Evolutionary conservation across 2,888 invertebrate species (phyloP), one percentile per base, ranked within the genome.

Genomic region (Stramonita haemastoma): DNA sequence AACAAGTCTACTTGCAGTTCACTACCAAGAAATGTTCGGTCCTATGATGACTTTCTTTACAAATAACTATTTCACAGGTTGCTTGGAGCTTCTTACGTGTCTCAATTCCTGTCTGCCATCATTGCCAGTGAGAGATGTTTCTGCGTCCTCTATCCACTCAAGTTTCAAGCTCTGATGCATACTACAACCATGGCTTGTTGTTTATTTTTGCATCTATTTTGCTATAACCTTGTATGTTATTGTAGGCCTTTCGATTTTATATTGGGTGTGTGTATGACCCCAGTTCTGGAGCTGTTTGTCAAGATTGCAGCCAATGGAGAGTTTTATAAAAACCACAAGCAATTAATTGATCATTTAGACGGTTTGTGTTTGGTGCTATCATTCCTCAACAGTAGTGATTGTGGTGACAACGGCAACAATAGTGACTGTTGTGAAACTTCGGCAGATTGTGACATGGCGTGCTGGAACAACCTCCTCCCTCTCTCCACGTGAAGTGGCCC

Each of bases 171-270:
- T 34, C 70, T 86, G 86, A 17, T 86, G 66, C 66, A 29, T 1
- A 86, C 86, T 22, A 70, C 8, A 60, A 86, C 86, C 6, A 86
- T 73, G 86, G 86, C 73, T 86, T 34, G 34, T 86, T 36, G 70
- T 86, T n/a, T n/a, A 34, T 73, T 26, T 32, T n/a, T 29, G 86
- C 26, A 22, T 70, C 36, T n/a, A 1, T 86, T 11, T 17, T 34
- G 57, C n/a, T 2, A 17, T 73, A 29, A 29, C 57, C n/a, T 29
- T 85, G 26, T 70, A 70, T n/a, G 19, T 34, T 8, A 29, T 85
- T 13, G 29, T 57, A n/a, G 57, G 56, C 17, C 2, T 17, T 57
- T 2, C 56, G 73, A 36, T 70, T 60, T n/a, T 34, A 32, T 8
- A 17, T 86, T 36, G 73, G 26, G 11, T 86, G 86, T 29, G 29